Percentiles rank a stretch among this genome's conserved stretches.
Evolutionary conservation across 2,888 invertebrate species (phyloP).

Genomic region (Coleophora deauratella): DNA sequence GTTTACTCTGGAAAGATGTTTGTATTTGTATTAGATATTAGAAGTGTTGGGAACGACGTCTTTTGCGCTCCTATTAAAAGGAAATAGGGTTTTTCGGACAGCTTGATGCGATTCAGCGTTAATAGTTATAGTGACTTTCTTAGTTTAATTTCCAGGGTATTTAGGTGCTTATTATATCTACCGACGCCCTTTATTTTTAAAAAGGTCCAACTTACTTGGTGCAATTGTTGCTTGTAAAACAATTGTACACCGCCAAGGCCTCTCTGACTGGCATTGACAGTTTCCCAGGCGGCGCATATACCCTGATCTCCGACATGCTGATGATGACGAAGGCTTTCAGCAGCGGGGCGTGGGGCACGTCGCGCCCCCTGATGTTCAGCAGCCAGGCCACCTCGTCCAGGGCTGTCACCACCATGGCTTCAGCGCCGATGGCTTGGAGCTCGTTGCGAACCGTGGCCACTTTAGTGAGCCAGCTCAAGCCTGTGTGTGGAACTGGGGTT

Average conservation of each 20-base stretch:
- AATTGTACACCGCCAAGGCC: constrained; percentile 71
- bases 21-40: neutral
- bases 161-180: too few species aligned
- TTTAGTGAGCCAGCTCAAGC: constrained; percentile 84
- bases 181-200: neutral
- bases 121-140: too few species aligned
- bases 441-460: constrained; percentile 77
- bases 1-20: constrained; percentile 68
- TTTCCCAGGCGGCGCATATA: constrained; percentile 82
- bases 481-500: constrained; percentile 36
- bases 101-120: too few species aligned
- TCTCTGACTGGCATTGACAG: constrained; percentile 71
- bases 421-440: constrained; percentile 76
- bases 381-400: constrained; percentile 91
- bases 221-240: constrained; percentile 75
- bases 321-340: constrained; percentile 84
- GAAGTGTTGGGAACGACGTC: too few species aligned
- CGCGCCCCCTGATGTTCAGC: constrained; percentile 89
- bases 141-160: too few species aligned
- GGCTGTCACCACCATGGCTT: constrained; percentile 88
- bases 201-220: constrained; percentile 36
- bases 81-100: too few species aligned
- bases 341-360: constrained; percentile 87
- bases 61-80: too few species aligned
- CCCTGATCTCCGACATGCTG: constrained; percentile 76